These are phyloP conservation scores for Calypte anna DNA, from an alignment of 2,113 vertebrate genomes.

Conservation along the genomic window DNA sequence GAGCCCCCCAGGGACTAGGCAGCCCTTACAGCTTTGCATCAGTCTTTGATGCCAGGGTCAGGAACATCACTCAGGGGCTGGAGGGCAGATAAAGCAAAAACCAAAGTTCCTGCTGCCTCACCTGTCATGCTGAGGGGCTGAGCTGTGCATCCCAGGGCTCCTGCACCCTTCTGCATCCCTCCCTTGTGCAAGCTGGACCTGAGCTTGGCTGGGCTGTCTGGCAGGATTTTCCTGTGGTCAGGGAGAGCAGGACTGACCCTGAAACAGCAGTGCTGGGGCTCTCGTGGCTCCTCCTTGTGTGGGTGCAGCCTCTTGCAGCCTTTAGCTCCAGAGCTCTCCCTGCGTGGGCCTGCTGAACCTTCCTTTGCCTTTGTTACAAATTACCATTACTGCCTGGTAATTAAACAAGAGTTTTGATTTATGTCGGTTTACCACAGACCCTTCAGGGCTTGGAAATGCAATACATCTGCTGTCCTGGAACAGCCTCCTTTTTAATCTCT, in stretches of 20 bases:
- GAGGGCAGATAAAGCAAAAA: neutral
- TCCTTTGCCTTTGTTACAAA: neutral
- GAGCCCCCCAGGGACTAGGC: neutral
- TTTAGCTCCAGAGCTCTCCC: neutral
- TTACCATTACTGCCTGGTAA: neutral
- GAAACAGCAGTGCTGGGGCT: fast-evolving
- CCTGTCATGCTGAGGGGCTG: fast-evolving
- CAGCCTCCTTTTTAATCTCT: neutral
- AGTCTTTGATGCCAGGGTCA: neutral
- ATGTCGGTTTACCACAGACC: neutral
- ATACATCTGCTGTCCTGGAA: neutral
- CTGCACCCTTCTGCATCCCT: neutral
- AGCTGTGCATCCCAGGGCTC: neutral
- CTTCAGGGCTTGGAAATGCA: neutral
- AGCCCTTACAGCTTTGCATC: too few species aligned
- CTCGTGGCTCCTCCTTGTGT: neutral
- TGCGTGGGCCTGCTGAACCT: fast-evolving
- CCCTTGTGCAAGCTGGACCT: neutral
- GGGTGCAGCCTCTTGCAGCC: fast-evolving
- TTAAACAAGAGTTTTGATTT: neutral
- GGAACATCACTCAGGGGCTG: neutral
- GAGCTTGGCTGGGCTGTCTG: neutral
- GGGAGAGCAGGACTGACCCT: neutral
- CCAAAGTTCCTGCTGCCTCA: neutral
- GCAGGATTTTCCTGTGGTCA: neutral